Evolutionary conservation across 2,888 invertebrate species (phyloP), one percentile per base, ranked within the genome.

Genomic region (Thelaira solivaga): DNA sequence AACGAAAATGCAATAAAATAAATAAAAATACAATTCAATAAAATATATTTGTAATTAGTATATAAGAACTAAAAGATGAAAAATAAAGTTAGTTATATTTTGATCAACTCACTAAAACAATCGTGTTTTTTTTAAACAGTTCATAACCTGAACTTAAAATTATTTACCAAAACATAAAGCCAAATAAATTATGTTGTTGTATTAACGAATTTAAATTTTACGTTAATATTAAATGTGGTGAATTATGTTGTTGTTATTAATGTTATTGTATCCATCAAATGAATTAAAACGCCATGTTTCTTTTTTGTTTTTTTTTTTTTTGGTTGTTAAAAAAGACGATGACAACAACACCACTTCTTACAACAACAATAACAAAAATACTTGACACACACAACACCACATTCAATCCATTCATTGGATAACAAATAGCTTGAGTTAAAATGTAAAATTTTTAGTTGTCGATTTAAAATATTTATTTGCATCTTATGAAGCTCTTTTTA

Each of bases 241-340:
- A 64, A 64, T 39, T 18, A n/a, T 64, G 16, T 20, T 43, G 61
- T 53, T 57, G 31, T 43, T 51, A 45, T 43, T 71, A 2, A 49
- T 73, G 47, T 65, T 36, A 41, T 43, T 51, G 51, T 20, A 64
- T 62, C 57, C 73, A 51, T 77, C 77, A 73, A 73, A 68, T 68
- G 29, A 64, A 57, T 68, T 64, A 43, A 73, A 73, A 77, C 72
- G 73, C 72, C 78, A 74, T 78, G 69, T 78, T 78, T 41, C 53
- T 49, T 31, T 4, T 34, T 49, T 61, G 5, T 47, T 49, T 10
- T 53, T 49, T 29, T 29, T 53, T 41, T 22, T 16, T 24, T 31
- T 65, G n/a, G 24, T 53, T 45, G n/a, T 64, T 64, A 53, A 65
- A 64, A 68, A 69, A 61, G 74, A 65, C 45, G 74, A 68, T 57